These are phyloP conservation scores for Huso huso DNA, from an alignment of 2,797 vertebrate genomes.

Conservation along the genomic window DNA sequence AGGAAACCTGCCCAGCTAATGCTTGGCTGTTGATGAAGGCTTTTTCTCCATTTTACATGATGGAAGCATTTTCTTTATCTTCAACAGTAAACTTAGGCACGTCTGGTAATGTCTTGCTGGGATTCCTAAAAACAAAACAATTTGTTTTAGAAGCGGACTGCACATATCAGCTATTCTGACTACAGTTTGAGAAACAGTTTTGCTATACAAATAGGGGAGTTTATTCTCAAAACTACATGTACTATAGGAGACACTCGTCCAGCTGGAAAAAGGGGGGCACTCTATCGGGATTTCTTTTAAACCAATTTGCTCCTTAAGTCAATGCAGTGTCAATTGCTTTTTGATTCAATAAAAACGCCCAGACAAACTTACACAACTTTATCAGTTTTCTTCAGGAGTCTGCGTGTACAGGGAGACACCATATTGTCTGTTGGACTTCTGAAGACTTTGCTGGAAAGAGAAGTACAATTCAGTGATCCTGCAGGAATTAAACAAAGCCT, in stretches of 20 bases:
- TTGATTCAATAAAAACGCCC: neutral
- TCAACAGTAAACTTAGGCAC: constrained; percentile 10
- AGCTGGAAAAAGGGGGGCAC: too few species aligned
- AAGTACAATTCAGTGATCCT: neutral
- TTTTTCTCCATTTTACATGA: neutral
- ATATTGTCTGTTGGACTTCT: constrained; percentile 36
- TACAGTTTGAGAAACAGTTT: neutral
- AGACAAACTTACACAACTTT: constrained; percentile 17
- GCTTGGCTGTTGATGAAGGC: too few species aligned
- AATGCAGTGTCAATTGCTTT: neutral
- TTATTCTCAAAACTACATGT: too few species aligned
- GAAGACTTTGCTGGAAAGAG: constrained; percentile 22
- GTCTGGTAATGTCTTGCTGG: constrained; percentile 5
- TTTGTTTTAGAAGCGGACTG: neutral
- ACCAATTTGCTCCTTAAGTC: too few species aligned
- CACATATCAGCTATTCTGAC: neutral
- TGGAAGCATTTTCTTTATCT: constrained; percentile 26
- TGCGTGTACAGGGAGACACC: constrained; percentile 33
- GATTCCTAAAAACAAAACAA: constrained; percentile 10
- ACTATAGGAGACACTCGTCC: too few species aligned
- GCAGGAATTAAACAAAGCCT: neutral
- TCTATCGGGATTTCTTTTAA: too few species aligned
- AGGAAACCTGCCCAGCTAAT: too few species aligned
- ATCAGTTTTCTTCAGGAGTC: constrained; percentile 22
- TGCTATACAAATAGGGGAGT: too few species aligned